Base-by-base conservation (phyloP, 2,113 vertebrate species). In the Zosterops pallidus region DNA sequence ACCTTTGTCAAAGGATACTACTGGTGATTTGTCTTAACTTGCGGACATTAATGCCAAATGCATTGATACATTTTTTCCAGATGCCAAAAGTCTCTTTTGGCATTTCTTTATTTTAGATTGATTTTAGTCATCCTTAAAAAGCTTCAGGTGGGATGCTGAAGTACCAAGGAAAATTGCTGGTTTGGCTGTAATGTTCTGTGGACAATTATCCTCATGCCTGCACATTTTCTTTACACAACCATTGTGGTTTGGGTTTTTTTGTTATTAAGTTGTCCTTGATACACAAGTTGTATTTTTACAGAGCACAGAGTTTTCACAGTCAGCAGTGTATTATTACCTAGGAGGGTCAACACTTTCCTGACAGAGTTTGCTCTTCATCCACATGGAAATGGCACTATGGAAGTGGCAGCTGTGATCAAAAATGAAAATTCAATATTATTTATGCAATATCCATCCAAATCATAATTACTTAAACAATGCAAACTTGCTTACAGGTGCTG, bases 371-470 rank as follows among this genome's bases (percentile, higher is more conserved):
- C 47, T 93, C 75, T 92, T 92, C 76, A 81, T 93, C 92, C 90
- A 81, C 7, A 14, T 92, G 86, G 79, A 94, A 94, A 83, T 83
- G 71, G 76, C 64, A 49, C 85, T 93, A 64, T 78, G 90, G 76
- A 93, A 96, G 87, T n/a, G 76, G 60, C 83, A 95, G 70, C 68
- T 4, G 29, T 93, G 86, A 93, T 86, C 20, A 44, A 81, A 88
- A 83, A 71, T 56, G 88, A 93, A 94, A 96, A 89, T 85, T 24
- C 55, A 46, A 13, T n/a, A 23, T 46, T 39, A 60, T 87, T 86
- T 90, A 41, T 86, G 88, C 88, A 78, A 77, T 78, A 90, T 37
- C 75, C 88, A 92, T 95, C 89, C 90, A 75, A 92, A 96, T 49
- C 79, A 64, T 88, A 94, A 96, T 96, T 94, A 86, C 90, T 83